Base-by-base conservation (phyloP, 2,797 vertebrate genomes). In the Anabas testudineus region DNA sequence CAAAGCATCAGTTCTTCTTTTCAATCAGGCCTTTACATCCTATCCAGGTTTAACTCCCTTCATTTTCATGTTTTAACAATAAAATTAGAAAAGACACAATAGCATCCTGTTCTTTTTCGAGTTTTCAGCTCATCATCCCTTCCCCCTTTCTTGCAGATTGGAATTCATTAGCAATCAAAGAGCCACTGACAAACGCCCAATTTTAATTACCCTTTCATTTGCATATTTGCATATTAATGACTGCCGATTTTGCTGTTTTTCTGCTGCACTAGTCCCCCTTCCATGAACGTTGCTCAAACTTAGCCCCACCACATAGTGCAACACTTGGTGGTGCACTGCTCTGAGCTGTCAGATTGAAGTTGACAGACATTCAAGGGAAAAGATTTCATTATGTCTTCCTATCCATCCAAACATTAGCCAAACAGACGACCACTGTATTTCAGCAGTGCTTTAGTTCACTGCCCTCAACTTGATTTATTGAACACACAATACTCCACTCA, bases 171-270 rank as follows among this genome's bases (percentile, higher is more conserved):
- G 93, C 93, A 95, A 95, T 95, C 94, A 94, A 95, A 94, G 91
- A 91, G 92, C 91, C 91, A 93, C 93, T 94, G 91, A 94, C 93
- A 91, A 94, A 92, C 90, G 88, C 94, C 92, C 92, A 90, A 92
- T 93, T 94, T 96, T 97, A 95, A 96, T 96, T 96, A 96, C 94
- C 92, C 92, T 81, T 92, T 94, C 78, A 96, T 98, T 99, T 98
- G 95, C 96, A 98, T 98, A 94, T 96, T 95, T 97, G 96, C 96
- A 96, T 97, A 95, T 96, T 97, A 97, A 97, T 96, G 94, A 95
- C 81, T 93, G 94, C 94, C 95, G 95, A 96, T 89, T 93, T 94
- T 88, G 92, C 89, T 82, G 87, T 93, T 93, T 93, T 90, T 90
- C 85, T 93, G 89, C 93, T 90, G 93, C 94, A 93, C 92, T 86